Conservation (phyloP, 1,140 invertebrate species). For the Platorchestia sp. region DNA sequence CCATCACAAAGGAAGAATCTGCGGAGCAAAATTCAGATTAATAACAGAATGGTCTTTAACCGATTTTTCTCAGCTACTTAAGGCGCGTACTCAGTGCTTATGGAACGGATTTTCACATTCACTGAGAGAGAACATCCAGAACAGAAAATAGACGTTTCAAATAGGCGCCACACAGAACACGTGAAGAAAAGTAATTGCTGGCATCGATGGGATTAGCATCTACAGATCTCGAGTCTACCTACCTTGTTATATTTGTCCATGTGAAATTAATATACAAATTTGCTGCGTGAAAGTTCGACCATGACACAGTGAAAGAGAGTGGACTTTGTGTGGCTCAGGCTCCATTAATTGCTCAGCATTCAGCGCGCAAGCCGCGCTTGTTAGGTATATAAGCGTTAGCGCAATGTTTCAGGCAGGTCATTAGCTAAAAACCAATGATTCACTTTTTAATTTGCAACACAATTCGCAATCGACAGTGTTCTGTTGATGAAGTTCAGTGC, state of each 20-base stretch:
- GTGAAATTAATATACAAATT: background rate
- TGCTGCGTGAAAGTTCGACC: background rate
- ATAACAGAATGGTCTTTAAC: background rate
- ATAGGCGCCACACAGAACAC: background rate
- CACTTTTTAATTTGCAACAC: background rate
- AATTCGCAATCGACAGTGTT: background rate
- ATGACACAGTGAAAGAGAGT: background rate
- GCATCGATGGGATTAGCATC: background rate
- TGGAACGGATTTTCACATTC: background rate
- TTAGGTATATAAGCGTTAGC: background rate
- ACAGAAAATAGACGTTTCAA: background rate
- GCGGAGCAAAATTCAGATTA: conserved; percentile 1
- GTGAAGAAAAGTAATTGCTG: background rate
- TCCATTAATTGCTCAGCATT: background rate
- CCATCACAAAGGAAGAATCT: conserved; percentile 49
- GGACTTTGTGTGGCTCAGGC: background rate
- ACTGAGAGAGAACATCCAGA: background rate
- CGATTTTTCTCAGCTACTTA: background rate
- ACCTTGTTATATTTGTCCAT: background rate
- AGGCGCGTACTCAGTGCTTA: background rate
- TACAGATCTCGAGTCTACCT: background rate
- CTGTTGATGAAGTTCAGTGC: background rate
- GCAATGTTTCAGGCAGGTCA: background rate
- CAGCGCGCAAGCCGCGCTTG: background rate
- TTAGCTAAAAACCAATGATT: background rate